Evolutionary conservation across 2,888 invertebrate species (phyloP).

Genomic region (Palloptera scutellata): DNA sequence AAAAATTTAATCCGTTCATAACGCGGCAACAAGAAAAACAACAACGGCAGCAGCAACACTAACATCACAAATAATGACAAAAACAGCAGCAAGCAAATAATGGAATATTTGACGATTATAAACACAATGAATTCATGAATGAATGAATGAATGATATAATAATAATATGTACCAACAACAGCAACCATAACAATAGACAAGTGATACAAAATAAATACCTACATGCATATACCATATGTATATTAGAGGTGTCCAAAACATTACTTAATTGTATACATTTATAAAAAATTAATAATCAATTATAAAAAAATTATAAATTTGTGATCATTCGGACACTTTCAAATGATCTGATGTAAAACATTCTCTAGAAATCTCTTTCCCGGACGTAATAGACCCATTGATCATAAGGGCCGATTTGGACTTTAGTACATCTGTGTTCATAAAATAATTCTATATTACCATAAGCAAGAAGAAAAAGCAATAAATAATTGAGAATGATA

Average conservation of each 20-base stretch:
- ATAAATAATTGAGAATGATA: no score
- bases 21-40: conserved; percentile 10
- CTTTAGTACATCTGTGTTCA: no score
- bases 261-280: not conserved
- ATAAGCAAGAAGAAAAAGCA: no score
- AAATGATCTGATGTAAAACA: no score
- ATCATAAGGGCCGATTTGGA: no score
- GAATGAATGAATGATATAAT: no score
- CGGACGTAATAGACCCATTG: no score
- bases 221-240: not conserved
- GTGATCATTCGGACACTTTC: no score
- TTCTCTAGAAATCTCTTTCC: no score
- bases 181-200: conserved; percentile 52
- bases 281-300: no score
- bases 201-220: conserved; percentile 52
- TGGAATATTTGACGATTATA: conserved; percentile 49
- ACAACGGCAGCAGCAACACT: conserved; percentile 4
- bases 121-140: conserved; percentile 13
- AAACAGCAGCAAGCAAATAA: conserved; percentile 44
- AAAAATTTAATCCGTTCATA: conserved; percentile 57
- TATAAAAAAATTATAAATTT: no score
- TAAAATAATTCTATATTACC: no score
- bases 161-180: conserved; percentile 46
- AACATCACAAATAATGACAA: conserved; percentile 20
- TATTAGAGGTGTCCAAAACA: conserved; percentile 1